Base-by-base conservation (phyloP, 2,888 invertebrate genomes). In the Chymomyza fuscimana region DNA sequence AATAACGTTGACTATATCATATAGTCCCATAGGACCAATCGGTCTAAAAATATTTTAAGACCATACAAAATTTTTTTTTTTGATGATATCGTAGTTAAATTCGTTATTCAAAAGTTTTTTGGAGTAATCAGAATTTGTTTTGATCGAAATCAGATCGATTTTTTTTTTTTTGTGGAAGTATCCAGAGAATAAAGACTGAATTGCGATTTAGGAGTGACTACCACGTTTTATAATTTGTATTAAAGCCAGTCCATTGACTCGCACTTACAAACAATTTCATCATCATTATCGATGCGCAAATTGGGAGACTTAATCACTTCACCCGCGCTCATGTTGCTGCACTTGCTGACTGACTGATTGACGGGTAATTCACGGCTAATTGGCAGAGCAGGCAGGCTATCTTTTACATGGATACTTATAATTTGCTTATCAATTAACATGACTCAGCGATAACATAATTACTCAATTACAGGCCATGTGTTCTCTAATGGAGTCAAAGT, bases 301-400 rank as follows among this genome's bases (percentile, higher is more conserved):
- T 67, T 54, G 2, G 65, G 15, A 61, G 54, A 68, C 69, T 73
- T 83, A 46, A 52, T 77, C 64, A 70, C 72, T 29, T 63, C 63
- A 60, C 71, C 67, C 83, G 86, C 82, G 63, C 71, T 69, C 83
- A 87, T 85, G 64, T 61, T 68, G 63, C 59, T 40, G 65, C 58
- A 69, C 73, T 70, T 54, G 54, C 54, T 54, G 51, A 51, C 15
- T 51, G 54, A 54, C 19, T 54, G 62, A 69, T 52, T 63, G 56
- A 29, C 54, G 12, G 70, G 56, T 36, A 65, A 74, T 65, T 67
- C 40, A 46, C 2, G 9, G 50, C 36, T 74, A 77, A 86, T 82
- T 82, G 78, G 69, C 68, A 68, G 76, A 72, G 64, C 82, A 88
- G 85, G 85, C 74, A 82, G 63, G 63, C 32, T 52, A 60, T 60